Conservation (phyloP, 2,797 vertebrate genomes). For the Urophycis tenuis region DNA sequence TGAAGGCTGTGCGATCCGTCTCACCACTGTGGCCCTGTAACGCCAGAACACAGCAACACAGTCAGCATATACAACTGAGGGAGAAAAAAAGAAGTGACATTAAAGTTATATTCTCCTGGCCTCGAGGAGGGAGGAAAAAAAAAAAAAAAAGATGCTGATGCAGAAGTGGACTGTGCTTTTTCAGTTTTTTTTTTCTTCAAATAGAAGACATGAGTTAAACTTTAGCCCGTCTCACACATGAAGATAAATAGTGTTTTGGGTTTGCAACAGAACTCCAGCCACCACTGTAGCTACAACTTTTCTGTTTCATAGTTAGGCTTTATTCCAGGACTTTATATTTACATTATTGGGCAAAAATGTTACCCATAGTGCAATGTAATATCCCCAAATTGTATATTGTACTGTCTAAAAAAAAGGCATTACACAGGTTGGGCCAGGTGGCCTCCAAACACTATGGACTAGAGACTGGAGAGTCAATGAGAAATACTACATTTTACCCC, state of each 20-base stretch:
- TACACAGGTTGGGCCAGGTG: no score
- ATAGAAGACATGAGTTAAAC: not conserved
- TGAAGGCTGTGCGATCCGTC: slow-evolving; percentile 42
- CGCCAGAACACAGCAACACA: slow-evolving; percentile 29
- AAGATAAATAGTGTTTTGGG: not conserved
- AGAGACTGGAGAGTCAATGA: no score
- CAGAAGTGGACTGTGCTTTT: not conserved
- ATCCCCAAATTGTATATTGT: not conserved
- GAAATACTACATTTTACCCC: not conserved
- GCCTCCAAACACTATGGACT: no score
- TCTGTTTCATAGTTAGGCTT: not conserved
- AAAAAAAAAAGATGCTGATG: not conserved
- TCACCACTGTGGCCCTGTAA: slow-evolving; percentile 27
- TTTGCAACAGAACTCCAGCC: not conserved
- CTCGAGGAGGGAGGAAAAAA: no score
- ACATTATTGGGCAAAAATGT: not conserved
- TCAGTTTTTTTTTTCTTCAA: not conserved
- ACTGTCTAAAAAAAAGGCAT: no score
- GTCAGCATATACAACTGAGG: slow-evolving; percentile 26
- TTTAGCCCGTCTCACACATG: not conserved
- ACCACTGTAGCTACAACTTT: not conserved
- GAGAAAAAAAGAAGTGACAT: slow-evolving; percentile 16
- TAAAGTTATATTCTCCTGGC: slow-evolving; percentile 1
- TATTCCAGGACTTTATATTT: not conserved
- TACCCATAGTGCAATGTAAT: not conserved